phyloP scores from a whole-genome alignment of 2,113 vertebrate genomes.

The Corythornis madagascariensis region DNA sequence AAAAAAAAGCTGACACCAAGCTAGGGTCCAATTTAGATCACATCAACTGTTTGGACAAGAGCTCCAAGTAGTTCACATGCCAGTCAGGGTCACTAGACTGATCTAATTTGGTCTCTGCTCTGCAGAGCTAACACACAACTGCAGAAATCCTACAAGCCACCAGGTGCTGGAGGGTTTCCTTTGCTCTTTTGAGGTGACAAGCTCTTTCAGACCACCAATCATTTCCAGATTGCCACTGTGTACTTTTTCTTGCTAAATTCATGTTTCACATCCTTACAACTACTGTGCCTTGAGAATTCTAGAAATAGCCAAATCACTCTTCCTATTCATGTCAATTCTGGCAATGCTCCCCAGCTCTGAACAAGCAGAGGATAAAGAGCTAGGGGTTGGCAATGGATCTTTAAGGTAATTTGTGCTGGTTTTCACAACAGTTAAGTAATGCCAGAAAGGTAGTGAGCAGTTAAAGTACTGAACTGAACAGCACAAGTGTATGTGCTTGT shows the following conservation, averaged over 20 bases:
- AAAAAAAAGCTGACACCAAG: neutral
- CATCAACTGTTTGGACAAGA: neutral
- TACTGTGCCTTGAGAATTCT: slow-evolving; percentile 23
- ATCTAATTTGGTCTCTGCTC: neutral
- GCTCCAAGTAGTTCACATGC: neutral
- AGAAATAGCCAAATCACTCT: slow-evolving; percentile 52
- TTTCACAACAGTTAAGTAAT: slow-evolving; percentile 5
- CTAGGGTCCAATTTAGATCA: neutral
- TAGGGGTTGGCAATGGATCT: neutral
- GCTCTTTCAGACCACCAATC: neutral
- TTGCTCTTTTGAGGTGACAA: neutral
- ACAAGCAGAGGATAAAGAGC: slow-evolving; percentile 4
- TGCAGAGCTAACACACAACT: neutral
- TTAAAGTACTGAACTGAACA: neutral
- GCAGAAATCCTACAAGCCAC: neutral
- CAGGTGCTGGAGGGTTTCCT: neutral
- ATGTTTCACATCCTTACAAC: neutral
- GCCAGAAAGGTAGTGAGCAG: neutral
- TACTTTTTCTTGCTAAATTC: neutral
- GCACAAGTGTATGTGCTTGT: neutral
- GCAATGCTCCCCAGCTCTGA: neutral
- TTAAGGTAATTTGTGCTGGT: slow-evolving; percentile 1
- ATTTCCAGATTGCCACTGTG: neutral
- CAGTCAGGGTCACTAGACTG: neutral
- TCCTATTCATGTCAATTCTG: slow-evolving; percentile 35